Evolutionary conservation across 2,797 vertebrate genomes (phyloP).

Genomic region (Malacoraja senta): DNA sequence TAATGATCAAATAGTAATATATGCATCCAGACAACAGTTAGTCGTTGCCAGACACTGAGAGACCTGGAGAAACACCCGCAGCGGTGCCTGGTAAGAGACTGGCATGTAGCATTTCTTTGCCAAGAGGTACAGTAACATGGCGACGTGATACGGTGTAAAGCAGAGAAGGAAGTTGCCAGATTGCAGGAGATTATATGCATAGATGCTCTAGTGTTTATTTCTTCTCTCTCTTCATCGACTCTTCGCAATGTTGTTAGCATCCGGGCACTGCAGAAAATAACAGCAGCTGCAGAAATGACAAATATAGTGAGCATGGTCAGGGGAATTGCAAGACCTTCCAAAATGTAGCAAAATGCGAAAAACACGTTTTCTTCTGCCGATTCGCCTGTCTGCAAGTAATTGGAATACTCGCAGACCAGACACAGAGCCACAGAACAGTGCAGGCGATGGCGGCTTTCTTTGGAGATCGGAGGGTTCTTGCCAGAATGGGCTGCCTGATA

Average conservation of each 20-base stretch:
- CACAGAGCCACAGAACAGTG: conserved; percentile 60
- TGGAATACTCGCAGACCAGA: conserved; percentile 54
- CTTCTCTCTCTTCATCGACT: conserved; percentile 44
- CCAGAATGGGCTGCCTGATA: conserved; percentile 66
- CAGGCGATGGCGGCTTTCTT: conserved; percentile 56
- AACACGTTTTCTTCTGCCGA: conserved; percentile 54
- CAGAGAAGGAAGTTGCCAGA: conserved; percentile 54
- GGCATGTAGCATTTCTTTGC: conserved; percentile 42
- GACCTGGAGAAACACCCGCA: conserved; percentile 50
- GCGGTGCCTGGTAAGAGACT: background rate
- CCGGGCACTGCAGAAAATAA: conserved; percentile 66
- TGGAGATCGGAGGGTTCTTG: conserved; percentile 64
- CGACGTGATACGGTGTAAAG: conserved; percentile 59
- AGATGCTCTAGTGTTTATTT: conserved; percentile 47
- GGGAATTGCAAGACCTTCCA: conserved; percentile 61
- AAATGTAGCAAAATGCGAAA: conserved; percentile 62
- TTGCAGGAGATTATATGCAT: conserved; percentile 57
- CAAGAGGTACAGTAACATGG: conserved; percentile 51
- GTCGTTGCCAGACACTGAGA: conserved; percentile 51
- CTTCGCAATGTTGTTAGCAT: conserved; percentile 60
- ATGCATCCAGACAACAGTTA: conserved; percentile 54
- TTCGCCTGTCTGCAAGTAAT: conserved; percentile 22
- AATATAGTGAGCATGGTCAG: conserved; percentile 75
- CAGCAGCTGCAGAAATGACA: conserved; percentile 60
- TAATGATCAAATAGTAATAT: conserved; percentile 57